Conservation (phyloP, 30 jellyfish, hydroid and myxozoan genomes). For the Sanderia malayensis region DNA sequence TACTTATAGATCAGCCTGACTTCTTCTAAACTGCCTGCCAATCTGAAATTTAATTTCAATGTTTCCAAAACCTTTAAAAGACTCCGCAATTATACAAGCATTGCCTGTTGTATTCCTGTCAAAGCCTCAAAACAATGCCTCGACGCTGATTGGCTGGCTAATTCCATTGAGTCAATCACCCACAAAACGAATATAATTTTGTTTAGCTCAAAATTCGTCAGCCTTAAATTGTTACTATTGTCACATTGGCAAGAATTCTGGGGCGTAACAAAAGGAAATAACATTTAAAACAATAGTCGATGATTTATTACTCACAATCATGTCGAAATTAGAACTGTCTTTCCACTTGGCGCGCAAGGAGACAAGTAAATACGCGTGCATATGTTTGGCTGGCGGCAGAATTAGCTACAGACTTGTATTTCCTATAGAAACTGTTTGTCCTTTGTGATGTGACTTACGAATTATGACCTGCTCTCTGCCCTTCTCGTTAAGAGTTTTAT, state of each 20-base stretch:
- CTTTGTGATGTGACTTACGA: conserved; percentile 40
- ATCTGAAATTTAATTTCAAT: conserved; percentile 66
- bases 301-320: background rate
- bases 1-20: no score
- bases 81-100: conserved; percentile 54
- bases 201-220: background rate
- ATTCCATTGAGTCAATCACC: conserved; percentile 65
- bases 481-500: no score
- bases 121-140: conserved; percentile 58
- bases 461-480: conserved; percentile 33
- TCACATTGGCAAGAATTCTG: background rate
- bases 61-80: conserved; percentile 79
- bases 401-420: background rate
- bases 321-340: background rate
- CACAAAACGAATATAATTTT: conserved; percentile 64
- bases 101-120: conserved; percentile 53
- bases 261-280: background rate
- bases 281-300: no score
- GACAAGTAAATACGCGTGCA: background rate
- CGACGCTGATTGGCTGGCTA: conserved; percentile 72
- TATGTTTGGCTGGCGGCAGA: background rate
- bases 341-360: background rate
- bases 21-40: no score
- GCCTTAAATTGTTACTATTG: conserved; percentile 65
- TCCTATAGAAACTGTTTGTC: conserved; percentile 10